These are phyloP conservation scores for Coenonympha arcania DNA, from an alignment of 2,888 invertebrate species.

Conservation along the genomic window DNA sequence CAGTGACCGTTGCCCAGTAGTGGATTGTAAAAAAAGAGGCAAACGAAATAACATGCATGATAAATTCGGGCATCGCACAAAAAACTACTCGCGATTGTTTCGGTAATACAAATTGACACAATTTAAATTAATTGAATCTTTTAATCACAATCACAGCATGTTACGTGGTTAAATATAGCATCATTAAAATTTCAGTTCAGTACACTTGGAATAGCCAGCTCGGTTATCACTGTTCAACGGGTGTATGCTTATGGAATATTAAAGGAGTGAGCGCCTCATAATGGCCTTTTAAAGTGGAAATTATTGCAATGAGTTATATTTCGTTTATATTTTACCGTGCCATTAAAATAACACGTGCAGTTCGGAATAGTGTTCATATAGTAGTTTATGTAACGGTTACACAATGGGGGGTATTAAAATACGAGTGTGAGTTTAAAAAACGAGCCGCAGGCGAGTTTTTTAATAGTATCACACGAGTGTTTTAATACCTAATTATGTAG, in stretches of 20 bases:
- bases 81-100: not conserved
- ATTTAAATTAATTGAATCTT: not conserved
- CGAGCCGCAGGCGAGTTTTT: too few species aligned
- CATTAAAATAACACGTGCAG: not conserved
- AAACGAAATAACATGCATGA: too few species aligned
- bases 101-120: not conserved
- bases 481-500: too few species aligned
- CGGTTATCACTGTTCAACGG: slow-evolving; percentile 1
- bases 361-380: not conserved
- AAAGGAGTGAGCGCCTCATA: slow-evolving; percentile 5
- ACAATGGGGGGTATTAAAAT: too few species aligned
- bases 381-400: too few species aligned
- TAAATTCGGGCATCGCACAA: too few species aligned
- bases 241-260: slow-evolving; percentile 10
- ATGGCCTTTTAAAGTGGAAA: slow-evolving; percentile 3
- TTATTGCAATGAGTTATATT: slow-evolving; percentile 2
- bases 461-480: too few species aligned
- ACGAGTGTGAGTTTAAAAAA: too few species aligned
- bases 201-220: slow-evolving; percentile 6
- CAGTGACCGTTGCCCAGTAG: too few species aligned
- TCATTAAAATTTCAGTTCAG: slow-evolving; percentile 4
- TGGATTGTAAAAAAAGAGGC: too few species aligned
- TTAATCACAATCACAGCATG: not conserved
- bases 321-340: slow-evolving; percentile 2
- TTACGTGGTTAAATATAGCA: not conserved